These are phyloP conservation scores for Cotesia congregata DNA, from an alignment of 2,888 invertebrate species.

Conservation along the genomic window DNA sequence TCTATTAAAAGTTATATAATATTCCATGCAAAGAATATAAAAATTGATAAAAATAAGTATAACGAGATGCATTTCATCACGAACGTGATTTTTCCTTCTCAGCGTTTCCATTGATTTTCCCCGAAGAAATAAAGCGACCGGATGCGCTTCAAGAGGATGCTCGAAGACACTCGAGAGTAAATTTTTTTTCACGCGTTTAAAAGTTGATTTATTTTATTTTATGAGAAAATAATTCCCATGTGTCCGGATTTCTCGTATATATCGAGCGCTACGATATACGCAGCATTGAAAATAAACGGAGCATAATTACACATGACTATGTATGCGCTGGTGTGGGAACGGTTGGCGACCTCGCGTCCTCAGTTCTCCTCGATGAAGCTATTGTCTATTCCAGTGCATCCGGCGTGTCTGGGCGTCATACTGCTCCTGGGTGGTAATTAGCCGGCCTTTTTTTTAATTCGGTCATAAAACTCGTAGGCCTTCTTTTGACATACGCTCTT, in stretches of 20 bases:
- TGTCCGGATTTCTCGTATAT: slow-evolving; percentile 14
- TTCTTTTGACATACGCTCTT: not conserved
- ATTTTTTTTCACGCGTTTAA: not conserved
- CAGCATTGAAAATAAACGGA: slow-evolving; percentile 13
- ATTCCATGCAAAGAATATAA: not conserved
- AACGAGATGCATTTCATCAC: slow-evolving; percentile 9
- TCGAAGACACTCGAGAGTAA: not conserved
- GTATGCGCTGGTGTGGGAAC: slow-evolving; percentile 48
- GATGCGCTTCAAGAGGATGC: not conserved
- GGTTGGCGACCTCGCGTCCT: slow-evolving; percentile 37
- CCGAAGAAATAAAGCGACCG: not conserved
- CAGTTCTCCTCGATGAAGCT: slow-evolving; percentile 23
- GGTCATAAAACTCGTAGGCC: slow-evolving; percentile 17
- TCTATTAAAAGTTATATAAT: not conserved
- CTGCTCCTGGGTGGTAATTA: slow-evolving; percentile 46
- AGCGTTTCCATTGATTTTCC: slow-evolving; percentile 2
- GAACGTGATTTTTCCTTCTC: not conserved
- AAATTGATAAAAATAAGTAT: not conserved
- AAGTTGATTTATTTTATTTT: not conserved
- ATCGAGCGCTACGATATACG: slow-evolving; percentile 36
- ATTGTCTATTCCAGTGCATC: slow-evolving; percentile 40
- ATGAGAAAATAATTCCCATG: slow-evolving; percentile 29
- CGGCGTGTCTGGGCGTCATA: slow-evolving; percentile 38
- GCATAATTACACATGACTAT: slow-evolving; percentile 36
- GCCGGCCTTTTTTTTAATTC: slow-evolving; percentile 34